These are phyloP conservation scores for Dryas iulia DNA, from an alignment of 1,140 invertebrate genomes.

Conservation along the genomic window DNA sequence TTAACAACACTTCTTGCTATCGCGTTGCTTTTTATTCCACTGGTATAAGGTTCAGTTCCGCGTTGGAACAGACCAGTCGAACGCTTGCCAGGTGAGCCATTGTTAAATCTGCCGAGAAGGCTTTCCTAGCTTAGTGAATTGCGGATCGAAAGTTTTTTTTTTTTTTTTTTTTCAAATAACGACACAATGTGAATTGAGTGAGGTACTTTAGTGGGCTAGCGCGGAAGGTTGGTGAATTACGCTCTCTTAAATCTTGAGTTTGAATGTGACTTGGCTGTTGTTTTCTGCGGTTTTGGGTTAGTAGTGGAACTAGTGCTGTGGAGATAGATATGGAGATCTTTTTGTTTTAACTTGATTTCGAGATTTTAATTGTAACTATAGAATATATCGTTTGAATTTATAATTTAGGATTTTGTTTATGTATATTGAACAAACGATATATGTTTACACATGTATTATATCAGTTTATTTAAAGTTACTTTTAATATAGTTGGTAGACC, in stretches of 20 bases:
- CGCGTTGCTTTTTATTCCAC: background rate
- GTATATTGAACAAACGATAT: too few species aligned
- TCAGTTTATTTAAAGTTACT: too few species aligned
- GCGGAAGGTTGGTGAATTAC: conserved; percentile 24
- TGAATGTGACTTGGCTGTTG: conserved; percentile 6
- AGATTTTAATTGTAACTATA: background rate
- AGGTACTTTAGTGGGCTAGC: conserved; percentile 7
- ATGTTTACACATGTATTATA: too few species aligned
- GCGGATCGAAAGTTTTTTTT: conserved; percentile 33
- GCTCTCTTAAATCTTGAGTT: conserved; percentile 16
- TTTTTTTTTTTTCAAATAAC: conserved; percentile 31
- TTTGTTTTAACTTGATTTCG: background rate
- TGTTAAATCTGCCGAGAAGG: conserved; percentile 36
- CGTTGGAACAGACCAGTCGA: background rate
- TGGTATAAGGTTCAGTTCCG: conserved; percentile 2
- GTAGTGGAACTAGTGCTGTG: background rate
- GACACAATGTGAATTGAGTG: conserved; percentile 30
- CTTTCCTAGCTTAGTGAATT: conserved; percentile 34
- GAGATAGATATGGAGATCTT: background rate
- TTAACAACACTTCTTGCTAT: conserved; percentile 20
- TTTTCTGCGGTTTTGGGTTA: background rate
- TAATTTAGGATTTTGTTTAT: too few species aligned
- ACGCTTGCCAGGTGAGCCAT: conserved; percentile 21
- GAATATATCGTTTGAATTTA: background rate
- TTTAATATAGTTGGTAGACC: too few species aligned